Evolutionary conservation across 2,113 vertebrate genomes (phyloP).

Genomic region (Peucedramus taeniatus): DNA sequence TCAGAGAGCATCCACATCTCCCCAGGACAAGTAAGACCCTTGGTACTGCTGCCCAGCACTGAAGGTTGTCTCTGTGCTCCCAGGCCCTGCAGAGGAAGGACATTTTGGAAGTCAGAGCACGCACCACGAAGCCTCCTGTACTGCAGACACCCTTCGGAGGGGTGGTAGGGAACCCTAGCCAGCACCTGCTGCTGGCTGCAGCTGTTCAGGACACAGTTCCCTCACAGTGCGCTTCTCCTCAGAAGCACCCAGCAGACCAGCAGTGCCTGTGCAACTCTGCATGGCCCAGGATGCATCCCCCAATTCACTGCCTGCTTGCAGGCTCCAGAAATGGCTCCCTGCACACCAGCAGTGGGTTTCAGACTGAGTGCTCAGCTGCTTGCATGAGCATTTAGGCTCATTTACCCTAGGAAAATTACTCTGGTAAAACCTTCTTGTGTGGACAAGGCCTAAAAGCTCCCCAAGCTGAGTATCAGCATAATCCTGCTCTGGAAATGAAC

Average conservation of each 20-base stretch:
- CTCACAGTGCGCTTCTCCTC: not conserved
- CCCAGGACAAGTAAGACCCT: not conserved
- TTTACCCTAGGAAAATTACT: not conserved
- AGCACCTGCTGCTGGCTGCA: not conserved
- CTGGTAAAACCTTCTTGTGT: not conserved
- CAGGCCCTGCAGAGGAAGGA: not conserved
- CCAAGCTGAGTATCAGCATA: not conserved
- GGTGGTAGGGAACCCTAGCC: not conserved
- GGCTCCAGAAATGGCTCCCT: not conserved
- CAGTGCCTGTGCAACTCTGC: not conserved
- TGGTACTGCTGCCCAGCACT: not conserved
- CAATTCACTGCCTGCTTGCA: not conserved
- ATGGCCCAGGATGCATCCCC: not conserved
- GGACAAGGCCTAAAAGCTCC: not conserved
- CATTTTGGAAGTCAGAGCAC: not conserved
- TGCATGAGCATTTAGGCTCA: not conserved
- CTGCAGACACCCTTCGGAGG: not conserved
- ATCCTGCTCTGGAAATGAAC: not conserved
- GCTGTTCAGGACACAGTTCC: not conserved
- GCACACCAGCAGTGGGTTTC: not conserved
- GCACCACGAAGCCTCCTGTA: rapidly evolving
- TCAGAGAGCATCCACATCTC: not conserved
- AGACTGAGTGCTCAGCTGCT: not conserved
- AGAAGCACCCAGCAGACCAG: not conserved
- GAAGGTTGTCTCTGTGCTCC: not conserved